Base-by-base conservation (phyloP, 2,888 invertebrate genomes). In the Megastigmus dorsalis region DNA sequence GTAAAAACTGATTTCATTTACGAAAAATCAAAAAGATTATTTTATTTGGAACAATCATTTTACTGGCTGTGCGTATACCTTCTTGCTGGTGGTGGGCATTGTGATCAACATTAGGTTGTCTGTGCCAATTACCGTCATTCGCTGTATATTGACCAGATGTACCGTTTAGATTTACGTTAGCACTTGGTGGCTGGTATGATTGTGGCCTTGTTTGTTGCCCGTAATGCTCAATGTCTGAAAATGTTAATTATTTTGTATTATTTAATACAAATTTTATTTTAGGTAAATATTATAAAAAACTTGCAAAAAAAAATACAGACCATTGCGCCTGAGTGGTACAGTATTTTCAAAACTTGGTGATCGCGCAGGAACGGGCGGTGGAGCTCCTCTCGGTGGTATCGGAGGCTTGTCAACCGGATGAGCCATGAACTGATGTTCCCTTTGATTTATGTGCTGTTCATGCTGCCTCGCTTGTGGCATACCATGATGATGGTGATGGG, bases 351-450 rank as follows among this genome's bases (percentile, higher is more conserved):
- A 84, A 33, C 87, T 88, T 0, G 89, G 88, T 9, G 89, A 86
- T 65, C 89, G 83, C 9, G 86, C 83, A 0, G 91, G 91, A 67
- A 91, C 87, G 41, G 91, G 91, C 7, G 91, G 91, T 9, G 91
- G 91, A 15, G 90, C 90, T 7, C 90, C 91, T 79, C 91, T 86
- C 1, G 92, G 91, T 74, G 91, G 91, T 77, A 91, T 90, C 0
- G 91, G 91, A 43, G 91, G 91, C 79, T 90, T 90, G 33, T 91
- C 91, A 20, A 82, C 82, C 3, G 88, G 76, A 74, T 83, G 83
- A 5, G 73, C 73, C 45, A 75, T 62, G 69, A 76, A 78, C n/a
- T 72, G 75, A n/a, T 74, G 67, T 1, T 59, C 50, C 9, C 48
- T 55, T 28, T 41, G 50, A 23, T 67, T 48, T 3, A 69, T 83